Evolutionary conservation across 2,888 invertebrate genomes (phyloP), one percentile per base, ranked within the genome.

Genomic region (Pterostichus madidus): DNA sequence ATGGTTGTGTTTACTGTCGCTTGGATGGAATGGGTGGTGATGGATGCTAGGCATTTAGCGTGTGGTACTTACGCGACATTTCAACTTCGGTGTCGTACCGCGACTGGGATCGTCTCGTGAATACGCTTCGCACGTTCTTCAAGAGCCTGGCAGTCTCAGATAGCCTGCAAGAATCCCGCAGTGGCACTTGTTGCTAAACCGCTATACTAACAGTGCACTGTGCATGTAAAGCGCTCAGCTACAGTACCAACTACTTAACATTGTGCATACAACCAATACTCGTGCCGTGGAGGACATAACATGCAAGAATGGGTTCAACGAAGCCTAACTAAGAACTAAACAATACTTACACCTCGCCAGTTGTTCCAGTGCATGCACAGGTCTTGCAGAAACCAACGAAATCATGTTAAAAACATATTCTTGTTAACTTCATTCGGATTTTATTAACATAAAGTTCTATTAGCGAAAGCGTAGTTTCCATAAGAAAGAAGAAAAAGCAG

Each of bases 81-180:
- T 98, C 97, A 90, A 98, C 94, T 91, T 97, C 97, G 91, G 94
- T 93, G 91, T 94, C 94, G 91, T 94, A 94, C 91, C 96, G 93
- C 88, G 96, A 92, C 91, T 94, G 92, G 90, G 96, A 94, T 89
- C 96, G 94, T 87, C 92, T 91, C 89, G 93, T 92, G 93, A 98
- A 98, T 90, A 97, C 97, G 92, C 95, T 97, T 92, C 96, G 96
- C 87, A 97, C 97, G 92, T 96, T 97, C 92, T 96, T 96, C 92
- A 99, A 95, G 90, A 99, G 94, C 88, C 98, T 94, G 90, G 98
- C 98, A 89, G 98, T 98, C 94, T 99, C 98, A 92, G 97, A 97
- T 92, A 98, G 95, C 95, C 97, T 98, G 95, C 90, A 93, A 92
- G 83, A 83, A 83, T 59, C 81, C 75, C 49, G 68, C 61, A 81